Conservation (phyloP, 2,113 vertebrate species). For the Willisornis vidua region DNA sequence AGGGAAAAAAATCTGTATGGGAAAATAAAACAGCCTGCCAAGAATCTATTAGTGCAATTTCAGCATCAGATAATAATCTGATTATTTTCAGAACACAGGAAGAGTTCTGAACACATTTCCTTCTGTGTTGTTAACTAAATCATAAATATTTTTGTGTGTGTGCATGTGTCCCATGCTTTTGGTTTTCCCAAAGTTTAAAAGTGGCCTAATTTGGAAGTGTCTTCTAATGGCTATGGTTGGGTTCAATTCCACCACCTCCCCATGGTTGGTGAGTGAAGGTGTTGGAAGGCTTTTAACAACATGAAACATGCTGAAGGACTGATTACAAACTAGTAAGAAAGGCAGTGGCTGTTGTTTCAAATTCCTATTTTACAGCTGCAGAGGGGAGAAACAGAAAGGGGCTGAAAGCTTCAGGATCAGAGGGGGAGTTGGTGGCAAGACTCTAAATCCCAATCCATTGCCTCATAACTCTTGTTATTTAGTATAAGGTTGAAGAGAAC, state of each 20-base stretch:
- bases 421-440: not conserved
- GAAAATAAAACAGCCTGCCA: constrained; percentile 6
- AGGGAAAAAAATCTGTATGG: not conserved
- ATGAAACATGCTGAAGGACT: not conserved
- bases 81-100: constrained; percentile 1
- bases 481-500: not conserved
- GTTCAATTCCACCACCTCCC: not conserved
- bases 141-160: not conserved
- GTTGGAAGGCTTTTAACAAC: not conserved
- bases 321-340: not conserved
- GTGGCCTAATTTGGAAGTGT: not conserved
- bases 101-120: not conserved
- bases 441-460: not conserved
- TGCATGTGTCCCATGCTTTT: not conserved
- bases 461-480: not conserved
- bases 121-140: not conserved
- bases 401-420: not conserved
- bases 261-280: not conserved
- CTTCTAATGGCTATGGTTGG: not conserved
- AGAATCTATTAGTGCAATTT: not conserved
- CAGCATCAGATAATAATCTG: not conserved
- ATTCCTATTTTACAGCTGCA: not conserved
- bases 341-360: not conserved
- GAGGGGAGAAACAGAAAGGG: not conserved
- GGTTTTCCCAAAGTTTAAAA: not conserved